A percentile compares a stretch with the other conserved stretches of the same genome.
phyloP scores from a whole-genome alignment of 1,140 invertebrate species.

The Fopius arisanus region DNA sequence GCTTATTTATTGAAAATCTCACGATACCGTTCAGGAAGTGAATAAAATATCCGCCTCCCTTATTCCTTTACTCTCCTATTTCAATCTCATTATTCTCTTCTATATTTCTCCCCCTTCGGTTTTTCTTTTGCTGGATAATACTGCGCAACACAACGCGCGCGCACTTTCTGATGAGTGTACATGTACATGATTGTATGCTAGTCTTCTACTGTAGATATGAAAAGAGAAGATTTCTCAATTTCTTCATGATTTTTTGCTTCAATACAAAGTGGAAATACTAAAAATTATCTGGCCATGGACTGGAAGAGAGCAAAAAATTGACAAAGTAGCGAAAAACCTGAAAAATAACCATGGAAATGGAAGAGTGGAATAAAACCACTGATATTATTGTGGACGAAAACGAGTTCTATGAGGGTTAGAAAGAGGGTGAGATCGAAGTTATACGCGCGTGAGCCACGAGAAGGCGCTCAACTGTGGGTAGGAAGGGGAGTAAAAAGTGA shows the following conservation, averaged over 20 bases:
- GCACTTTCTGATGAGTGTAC: background rate
- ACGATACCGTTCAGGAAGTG: background rate
- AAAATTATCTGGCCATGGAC: background rate
- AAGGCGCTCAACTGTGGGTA: background rate
- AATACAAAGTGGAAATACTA: background rate
- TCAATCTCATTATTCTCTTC: background rate
- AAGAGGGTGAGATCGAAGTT: background rate
- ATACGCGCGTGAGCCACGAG: background rate
- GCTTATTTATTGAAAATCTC: background rate
- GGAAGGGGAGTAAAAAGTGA: background rate
- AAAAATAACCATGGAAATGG: background rate
- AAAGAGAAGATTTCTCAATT: background rate
- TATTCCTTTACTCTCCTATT: background rate
- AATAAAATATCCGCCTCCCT: background rate
- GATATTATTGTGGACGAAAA: background rate
- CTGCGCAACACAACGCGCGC: slow-evolving; percentile 12
- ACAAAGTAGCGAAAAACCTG: background rate
- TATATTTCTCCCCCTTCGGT: background rate
- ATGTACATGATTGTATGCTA: background rate
- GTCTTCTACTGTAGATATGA: background rate
- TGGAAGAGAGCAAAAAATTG: background rate
- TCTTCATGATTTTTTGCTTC: background rate
- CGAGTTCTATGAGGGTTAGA: background rate
- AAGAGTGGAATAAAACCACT: background rate
- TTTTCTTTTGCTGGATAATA: background rate